Conservation (phyloP, 2,797 vertebrate genomes). For the Lophotriccus pileatus region DNA sequence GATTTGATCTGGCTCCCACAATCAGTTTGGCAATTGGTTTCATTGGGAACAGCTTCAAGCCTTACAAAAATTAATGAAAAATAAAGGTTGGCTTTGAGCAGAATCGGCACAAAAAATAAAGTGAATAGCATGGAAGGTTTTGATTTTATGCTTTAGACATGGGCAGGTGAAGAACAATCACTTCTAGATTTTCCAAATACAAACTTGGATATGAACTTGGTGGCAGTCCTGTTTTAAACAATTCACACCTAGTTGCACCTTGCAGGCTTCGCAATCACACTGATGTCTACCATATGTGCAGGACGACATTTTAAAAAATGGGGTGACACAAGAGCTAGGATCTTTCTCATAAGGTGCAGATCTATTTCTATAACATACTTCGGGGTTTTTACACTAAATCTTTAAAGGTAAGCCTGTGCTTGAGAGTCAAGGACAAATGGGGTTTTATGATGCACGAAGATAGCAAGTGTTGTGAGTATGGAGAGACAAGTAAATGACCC, state of each 20-base stretch:
- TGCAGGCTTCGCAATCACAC: slow-evolving; percentile 27
- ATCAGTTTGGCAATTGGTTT: slow-evolving; percentile 60
- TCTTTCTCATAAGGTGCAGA: slow-evolving; percentile 1
- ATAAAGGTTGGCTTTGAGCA: slow-evolving; percentile 54
- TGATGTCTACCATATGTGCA: slow-evolving; percentile 73
- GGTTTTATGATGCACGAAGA: neutral
- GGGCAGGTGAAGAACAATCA: slow-evolving; percentile 55
- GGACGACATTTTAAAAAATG: slow-evolving; percentile 55
- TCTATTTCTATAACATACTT: neutral
- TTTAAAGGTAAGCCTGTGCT: neutral
- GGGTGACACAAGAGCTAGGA: slow-evolving; percentile 21
- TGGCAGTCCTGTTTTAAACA: slow-evolving; percentile 65
- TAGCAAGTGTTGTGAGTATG: neutral
- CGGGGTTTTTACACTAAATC: neutral
- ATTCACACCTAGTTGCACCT: slow-evolving; percentile 64
- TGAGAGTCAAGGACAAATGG: neutral
- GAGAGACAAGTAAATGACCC: neutral
- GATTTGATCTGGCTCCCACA: slow-evolving; percentile 58
- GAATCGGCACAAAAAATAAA: slow-evolving; percentile 19
- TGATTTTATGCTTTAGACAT: slow-evolving; percentile 54
- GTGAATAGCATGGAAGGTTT: slow-evolving; percentile 53
- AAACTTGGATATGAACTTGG: slow-evolving; percentile 29
- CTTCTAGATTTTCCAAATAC: slow-evolving; percentile 60
- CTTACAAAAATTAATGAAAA: slow-evolving; percentile 59
- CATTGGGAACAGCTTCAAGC: slow-evolving; percentile 61